phyloP scores from a whole-genome alignment of 1,140 invertebrate genomes.

The Bombus picipes region DNA sequence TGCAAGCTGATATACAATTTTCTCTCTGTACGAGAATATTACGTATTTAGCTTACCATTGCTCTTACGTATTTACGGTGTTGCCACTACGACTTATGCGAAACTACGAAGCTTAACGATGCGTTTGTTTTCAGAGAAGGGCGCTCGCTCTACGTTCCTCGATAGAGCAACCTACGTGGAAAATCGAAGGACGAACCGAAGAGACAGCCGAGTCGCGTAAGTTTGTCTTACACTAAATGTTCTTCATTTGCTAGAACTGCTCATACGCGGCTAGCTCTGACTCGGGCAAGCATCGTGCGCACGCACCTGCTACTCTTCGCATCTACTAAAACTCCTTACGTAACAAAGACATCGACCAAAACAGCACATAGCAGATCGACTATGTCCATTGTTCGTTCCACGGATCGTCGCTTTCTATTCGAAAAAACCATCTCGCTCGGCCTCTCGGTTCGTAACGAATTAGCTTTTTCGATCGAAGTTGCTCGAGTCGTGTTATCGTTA shows the following conservation, averaged over 20 bases:
- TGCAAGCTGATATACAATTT: neutral
- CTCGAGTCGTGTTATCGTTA: too few species aligned
- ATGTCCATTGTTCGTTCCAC: conserved; percentile 16
- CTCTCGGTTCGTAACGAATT: neutral
- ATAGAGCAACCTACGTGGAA: neutral
- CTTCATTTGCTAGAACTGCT: neutral
- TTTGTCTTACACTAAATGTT: conserved; percentile 9
- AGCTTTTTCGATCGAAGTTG: too few species aligned
- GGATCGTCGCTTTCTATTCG: neutral
- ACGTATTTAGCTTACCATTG: too few species aligned
- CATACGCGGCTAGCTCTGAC: neutral
- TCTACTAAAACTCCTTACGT: conserved; percentile 34
- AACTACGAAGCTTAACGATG: neutral
- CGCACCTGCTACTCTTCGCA: conserved; percentile 27
- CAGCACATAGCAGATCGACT: neutral
- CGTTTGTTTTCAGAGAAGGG: neutral
- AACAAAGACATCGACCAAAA: conserved; percentile 29
- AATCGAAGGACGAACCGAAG: neutral
- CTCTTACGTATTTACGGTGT: too few species aligned
- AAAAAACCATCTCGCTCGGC: neutral
- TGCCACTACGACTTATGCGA: too few species aligned
- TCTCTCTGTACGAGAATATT: too few species aligned
- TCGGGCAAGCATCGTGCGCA: conserved; percentile 13
- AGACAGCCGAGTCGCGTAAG: neutral
- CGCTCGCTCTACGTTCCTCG: neutral